Evolutionary conservation across 1,140 invertebrate genomes (phyloP).

Genomic region (Eciton burchellii): DNA sequence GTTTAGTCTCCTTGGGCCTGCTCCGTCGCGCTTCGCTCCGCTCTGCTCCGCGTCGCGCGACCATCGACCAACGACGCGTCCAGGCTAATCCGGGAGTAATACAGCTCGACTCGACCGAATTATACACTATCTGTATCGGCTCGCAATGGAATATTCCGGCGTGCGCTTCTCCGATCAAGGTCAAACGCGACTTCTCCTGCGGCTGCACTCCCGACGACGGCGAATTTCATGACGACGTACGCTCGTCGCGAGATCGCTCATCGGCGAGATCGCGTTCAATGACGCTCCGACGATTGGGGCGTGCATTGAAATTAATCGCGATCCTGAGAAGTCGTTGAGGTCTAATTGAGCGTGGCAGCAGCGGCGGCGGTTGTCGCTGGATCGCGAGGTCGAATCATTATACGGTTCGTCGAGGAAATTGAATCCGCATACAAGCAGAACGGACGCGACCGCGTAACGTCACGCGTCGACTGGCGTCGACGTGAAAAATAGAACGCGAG

Average conservation of each 20-base stretch:
- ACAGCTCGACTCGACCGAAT: background rate
- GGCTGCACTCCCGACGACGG: no score
- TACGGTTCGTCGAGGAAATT: constrained; percentile 55
- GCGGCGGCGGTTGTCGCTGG: constrained; percentile 22
- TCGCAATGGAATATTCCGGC: background rate
- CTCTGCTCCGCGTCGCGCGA: constrained; percentile 14
- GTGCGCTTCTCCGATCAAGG: background rate
- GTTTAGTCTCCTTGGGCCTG: constrained; percentile 62
- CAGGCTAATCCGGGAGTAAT: constrained; percentile 13
- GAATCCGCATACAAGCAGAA: constrained; percentile 45
- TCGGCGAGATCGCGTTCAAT: constrained; percentile 34
- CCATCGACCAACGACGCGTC: constrained; percentile 7
- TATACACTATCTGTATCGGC: constrained; percentile 3
- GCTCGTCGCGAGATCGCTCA: no score
- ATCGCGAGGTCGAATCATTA: constrained; percentile 42
- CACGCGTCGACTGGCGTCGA: background rate
- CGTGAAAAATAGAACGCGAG: background rate
- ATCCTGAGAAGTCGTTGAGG: constrained; percentile 59
- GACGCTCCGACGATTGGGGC: constrained; percentile 27
- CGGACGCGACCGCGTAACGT: background rate
- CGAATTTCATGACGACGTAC: no score
- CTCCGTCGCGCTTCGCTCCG: constrained; percentile 2
- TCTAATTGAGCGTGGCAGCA: constrained; percentile 52
- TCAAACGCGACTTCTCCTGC: background rate
- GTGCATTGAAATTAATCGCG: constrained; percentile 44